A percentile compares a stretch with the other conserved stretches of the same genome.
These are phyloP conservation scores for Drosophila macrospina DNA, from an alignment of 2,888 invertebrate species.

Conservation along the genomic window DNA sequence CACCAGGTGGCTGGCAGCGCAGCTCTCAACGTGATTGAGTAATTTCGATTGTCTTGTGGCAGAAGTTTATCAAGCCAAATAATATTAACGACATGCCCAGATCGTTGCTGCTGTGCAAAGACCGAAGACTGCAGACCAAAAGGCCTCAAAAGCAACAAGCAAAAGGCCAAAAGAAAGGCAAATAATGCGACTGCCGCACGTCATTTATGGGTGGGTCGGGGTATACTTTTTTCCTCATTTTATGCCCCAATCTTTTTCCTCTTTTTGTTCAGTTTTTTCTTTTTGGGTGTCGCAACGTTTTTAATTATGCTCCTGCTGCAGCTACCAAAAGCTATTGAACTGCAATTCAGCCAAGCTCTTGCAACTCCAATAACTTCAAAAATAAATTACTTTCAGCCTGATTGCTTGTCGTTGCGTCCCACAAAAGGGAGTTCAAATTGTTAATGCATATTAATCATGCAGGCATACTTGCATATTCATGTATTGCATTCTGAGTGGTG, in stretches of 20 bases:
- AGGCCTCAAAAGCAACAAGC: constrained; percentile 16
- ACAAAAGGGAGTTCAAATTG: constrained; percentile 13
- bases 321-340: constrained; percentile 46
- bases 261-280: constrained; percentile 2
- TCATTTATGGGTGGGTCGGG: constrained; percentile 78
- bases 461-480: constrained; percentile 33
- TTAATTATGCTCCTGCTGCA: constrained; percentile 73
- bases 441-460: constrained; percentile 40
- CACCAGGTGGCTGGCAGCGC: constrained; percentile 2
- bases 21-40: constrained; percentile 71
- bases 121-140: constrained; percentile 7
- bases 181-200: constrained; percentile 77
- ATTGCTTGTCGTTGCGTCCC: constrained; percentile 21
- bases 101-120: constrained; percentile 59
- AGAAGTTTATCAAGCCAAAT: constrained; percentile 80
- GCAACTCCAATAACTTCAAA: constrained; percentile 17
- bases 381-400: constrained; percentile 66
- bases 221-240: constrained; percentile 24
- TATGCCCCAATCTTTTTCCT: not conserved
- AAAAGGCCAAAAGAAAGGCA: constrained; percentile 72
- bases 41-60: constrained; percentile 81
- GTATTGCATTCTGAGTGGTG: constrained; percentile 14
- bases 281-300: constrained; percentile 73
- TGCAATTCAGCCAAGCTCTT: constrained; percentile 50
- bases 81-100: constrained; percentile 77